phyloP scores from a whole-genome alignment of 2,888 invertebrate genomes.

The Girardia tigrina region DNA sequence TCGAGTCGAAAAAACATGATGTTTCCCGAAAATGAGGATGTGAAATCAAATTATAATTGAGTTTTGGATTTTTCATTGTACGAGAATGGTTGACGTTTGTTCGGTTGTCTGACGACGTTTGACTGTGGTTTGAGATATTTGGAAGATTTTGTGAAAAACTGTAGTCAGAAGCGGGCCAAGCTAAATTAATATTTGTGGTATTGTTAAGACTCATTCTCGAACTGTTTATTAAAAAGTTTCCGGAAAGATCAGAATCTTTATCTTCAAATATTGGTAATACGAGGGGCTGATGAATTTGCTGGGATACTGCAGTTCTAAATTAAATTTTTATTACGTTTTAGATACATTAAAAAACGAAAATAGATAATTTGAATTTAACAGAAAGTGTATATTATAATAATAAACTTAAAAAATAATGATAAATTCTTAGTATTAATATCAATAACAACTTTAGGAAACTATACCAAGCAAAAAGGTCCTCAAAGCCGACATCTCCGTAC shows the following conservation, averaged over 20 bases:
- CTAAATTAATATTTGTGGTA: not conserved
- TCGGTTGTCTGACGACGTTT: not conserved
- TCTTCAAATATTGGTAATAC: not conserved
- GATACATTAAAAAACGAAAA: too few species aligned
- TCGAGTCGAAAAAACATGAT: not conserved
- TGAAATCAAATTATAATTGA: not conserved
- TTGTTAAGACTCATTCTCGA: not conserved
- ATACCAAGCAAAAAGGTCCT: too few species aligned
- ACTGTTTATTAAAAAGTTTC: not conserved
- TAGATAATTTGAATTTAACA: too few species aligned
- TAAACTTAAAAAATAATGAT: too few species aligned
- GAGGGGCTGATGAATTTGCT: not conserved
- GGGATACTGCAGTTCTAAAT: not conserved
- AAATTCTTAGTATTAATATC: too few species aligned
- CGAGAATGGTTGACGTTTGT: not conserved
- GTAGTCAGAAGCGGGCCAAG: not conserved
- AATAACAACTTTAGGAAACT: too few species aligned
- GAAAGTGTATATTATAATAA: too few species aligned
- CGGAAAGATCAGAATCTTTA: not conserved
- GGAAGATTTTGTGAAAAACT: not conserved
- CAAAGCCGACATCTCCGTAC: too few species aligned
- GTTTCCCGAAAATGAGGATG: not conserved
- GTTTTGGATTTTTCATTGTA: not conserved
- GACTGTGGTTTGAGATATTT: not conserved
- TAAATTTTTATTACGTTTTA: too few species aligned